These are phyloP conservation scores for Probosciger aterrimus DNA, from an alignment of 2,113 vertebrate genomes.

Conservation along the genomic window DNA sequence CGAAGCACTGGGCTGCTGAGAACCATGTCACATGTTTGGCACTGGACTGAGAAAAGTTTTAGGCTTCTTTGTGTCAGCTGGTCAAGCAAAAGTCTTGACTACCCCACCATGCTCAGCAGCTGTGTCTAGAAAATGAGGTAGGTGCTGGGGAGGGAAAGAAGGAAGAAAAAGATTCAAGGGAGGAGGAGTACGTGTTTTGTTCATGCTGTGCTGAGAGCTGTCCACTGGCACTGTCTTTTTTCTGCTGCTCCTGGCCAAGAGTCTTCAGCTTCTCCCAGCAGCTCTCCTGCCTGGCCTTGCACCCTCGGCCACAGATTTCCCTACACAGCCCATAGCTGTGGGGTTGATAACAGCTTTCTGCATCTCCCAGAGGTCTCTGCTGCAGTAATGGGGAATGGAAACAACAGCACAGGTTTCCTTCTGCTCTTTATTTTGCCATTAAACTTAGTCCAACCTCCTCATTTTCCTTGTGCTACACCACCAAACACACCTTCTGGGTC, in stretches of 20 bases:
- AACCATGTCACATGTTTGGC: neutral
- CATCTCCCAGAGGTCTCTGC: neutral
- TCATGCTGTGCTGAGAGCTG: neutral
- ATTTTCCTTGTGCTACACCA: neutral
- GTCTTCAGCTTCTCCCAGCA: neutral
- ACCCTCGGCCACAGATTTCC: neutral
- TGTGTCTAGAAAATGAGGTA: neutral
- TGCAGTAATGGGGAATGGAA: neutral
- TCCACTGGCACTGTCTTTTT: neutral
- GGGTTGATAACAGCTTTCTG: neutral
- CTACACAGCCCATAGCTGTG: rapidly evolving
- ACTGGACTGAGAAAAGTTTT: neutral
- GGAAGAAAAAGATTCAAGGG: neutral
- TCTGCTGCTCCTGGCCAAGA: neutral
- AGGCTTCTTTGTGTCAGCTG: neutral
- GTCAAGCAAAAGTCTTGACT: neutral
- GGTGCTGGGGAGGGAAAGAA: neutral
- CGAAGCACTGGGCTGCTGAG: neutral
- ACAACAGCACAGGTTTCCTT: neutral
- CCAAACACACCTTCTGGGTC: neutral
- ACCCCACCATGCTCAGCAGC: neutral
- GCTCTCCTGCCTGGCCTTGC: neutral
- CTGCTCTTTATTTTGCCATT: neutral
- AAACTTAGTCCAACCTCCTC: neutral
- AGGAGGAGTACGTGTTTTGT: neutral